Evolutionary conservation across 2,888 invertebrate genomes (phyloP).

Genomic region (Drosophila rubida): DNA sequence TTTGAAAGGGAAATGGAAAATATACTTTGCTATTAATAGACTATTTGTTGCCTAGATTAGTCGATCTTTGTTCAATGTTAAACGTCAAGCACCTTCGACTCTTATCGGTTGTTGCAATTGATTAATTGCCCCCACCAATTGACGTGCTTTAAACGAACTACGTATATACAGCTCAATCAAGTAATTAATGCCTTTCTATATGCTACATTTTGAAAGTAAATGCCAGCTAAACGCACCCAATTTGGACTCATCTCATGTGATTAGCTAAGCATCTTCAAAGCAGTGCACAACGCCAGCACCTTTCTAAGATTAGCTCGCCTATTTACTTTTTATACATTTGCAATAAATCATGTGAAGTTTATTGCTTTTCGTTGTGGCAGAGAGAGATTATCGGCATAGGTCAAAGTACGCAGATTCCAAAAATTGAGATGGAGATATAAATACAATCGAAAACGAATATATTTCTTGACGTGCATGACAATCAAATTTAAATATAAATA

Average conservation of each 20-base stretch:
- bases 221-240: background rate
- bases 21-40: background rate
- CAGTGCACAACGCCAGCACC: background rate
- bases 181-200: background rate
- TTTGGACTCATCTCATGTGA: background rate
- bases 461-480: background rate
- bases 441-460: background rate
- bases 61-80: conserved; percentile 10
- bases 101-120: conserved; percentile 29
- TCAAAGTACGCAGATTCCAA: background rate
- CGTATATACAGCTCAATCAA: background rate
- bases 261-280: background rate
- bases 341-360: background rate
- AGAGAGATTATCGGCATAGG: background rate
- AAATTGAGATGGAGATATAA: background rate
- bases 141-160: conserved; percentile 8
- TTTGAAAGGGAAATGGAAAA: background rate
- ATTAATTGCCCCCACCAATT: conserved; percentile 33
- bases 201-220: background rate
- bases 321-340: background rate
- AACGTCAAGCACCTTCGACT: conserved; percentile 28
- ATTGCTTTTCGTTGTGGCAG: background rate
- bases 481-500: background rate
- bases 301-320: background rate
- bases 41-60: background rate